Base-by-base conservation (phyloP, 2,797 vertebrate genomes). In the Sebastiscus albofasciatus region DNA sequence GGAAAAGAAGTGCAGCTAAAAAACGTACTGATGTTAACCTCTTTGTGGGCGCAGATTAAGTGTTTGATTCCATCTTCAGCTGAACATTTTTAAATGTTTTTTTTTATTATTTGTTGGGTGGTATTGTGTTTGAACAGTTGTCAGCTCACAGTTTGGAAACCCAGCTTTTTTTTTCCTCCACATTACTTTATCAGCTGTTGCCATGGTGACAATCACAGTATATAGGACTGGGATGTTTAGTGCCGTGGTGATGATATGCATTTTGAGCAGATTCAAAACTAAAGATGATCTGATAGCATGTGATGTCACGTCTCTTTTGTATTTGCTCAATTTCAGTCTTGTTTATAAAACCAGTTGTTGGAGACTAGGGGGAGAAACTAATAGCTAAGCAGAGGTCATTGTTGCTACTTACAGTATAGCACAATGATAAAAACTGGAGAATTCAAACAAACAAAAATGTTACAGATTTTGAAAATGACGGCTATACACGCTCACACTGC, bases 191-290 rank as follows among this genome's bases (percentile, higher is more conserved):
- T 83, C 78, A 77, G 81, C 56, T 85, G 92, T 94, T 92, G 78
- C 92, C 72, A 91, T 92, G 81, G 91, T 77, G 89, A 91, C 87
- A 42, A 60, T 81, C 55, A 62, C 29, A 73, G 75, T 84, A 71
- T 80, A 80, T 81, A 81, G 60, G 42, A 70, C 70, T 56, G 66
- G 68, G 46, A 49, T 67, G 75, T 77, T 69, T 52, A 31, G 62
- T 39, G 31, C 39, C 16, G 11, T 69, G 62, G 73, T 71, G 54
- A 75, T 69, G 39, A 83, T 77, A 67, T 78, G 80, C 77, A 80
- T 88, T 83, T 80, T 67, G 46, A 81, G 79, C 34, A 77, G 60
- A 88, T 73, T 82, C 10, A 29, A 72, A 79, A 84, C 46, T 46
- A 75, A 81, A 39, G 18, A 81, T 22, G 18, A 46, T 46, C 6